These are phyloP conservation scores for Gortyna flavago DNA, from an alignment of 2,888 invertebrate species.

Conservation along the genomic window DNA sequence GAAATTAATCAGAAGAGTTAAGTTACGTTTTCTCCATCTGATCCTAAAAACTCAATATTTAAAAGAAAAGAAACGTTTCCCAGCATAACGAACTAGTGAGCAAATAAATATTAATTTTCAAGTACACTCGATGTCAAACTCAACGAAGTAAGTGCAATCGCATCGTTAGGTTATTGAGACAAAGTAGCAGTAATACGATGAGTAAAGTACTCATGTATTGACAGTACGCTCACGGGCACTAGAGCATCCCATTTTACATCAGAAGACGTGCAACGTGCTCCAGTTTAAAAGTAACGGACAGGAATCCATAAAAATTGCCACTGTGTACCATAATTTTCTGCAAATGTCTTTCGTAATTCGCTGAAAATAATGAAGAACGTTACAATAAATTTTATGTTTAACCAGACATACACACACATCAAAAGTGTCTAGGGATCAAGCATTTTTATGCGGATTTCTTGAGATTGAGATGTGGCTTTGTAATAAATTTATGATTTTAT, in stretches of 20 bases:
- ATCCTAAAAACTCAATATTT: neutral
- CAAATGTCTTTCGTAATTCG: neutral
- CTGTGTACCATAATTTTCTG: neutral
- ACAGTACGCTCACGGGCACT: neutral
- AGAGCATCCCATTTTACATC: constrained; percentile 5
- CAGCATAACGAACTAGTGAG: neutral
- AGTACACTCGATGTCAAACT: neutral
- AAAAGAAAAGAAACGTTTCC: neutral
- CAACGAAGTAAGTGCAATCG: neutral
- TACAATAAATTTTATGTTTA: neutral
- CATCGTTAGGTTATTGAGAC: neutral
- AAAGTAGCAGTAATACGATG: constrained; percentile 16
- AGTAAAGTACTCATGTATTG: constrained; percentile 29
- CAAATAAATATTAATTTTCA: neutral
- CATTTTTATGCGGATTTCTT: too few species aligned
- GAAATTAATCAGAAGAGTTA: neutral
- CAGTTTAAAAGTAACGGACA: constrained; percentile 7
- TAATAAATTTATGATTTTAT: too few species aligned
- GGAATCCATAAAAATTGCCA: neutral
- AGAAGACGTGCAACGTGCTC: neutral
- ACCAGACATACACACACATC: too few species aligned
- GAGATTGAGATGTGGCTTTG: too few species aligned
- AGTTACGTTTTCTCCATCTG: constrained; percentile 10
- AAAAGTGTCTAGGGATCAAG: too few species aligned
- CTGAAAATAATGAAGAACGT: neutral